phyloP scores from a whole-genome alignment of 1,140 invertebrate genomes.

The Nomia melanderi region DNA sequence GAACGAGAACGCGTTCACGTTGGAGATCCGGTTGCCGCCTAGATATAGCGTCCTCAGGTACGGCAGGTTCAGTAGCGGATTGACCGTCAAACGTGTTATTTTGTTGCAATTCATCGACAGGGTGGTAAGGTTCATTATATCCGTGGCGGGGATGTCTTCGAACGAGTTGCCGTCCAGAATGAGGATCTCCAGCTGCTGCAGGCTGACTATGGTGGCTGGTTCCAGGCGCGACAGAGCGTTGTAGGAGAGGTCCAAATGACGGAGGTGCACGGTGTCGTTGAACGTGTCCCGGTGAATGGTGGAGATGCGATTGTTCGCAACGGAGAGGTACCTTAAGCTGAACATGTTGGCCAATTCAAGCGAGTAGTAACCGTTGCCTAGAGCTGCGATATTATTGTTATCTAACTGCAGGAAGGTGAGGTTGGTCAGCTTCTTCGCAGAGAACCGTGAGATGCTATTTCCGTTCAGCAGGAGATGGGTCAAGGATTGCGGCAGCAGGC shows the following conservation, averaged over 20 bases:
- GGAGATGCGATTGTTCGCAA: not conserved
- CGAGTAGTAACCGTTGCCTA: not conserved
- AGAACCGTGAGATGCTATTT: rapidly evolving
- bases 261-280: not conserved
- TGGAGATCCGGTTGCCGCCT: not conserved
- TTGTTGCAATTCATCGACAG: slow-evolving; percentile 7
- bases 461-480: not conserved
- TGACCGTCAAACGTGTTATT: rapidly evolving
- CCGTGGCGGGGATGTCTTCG: rapidly evolving
- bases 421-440: not conserved
- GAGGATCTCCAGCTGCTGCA: not conserved
- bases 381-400: not conserved
- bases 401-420: not conserved
- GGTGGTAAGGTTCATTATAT: not conserved
- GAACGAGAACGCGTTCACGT: not conserved
- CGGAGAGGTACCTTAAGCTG: not conserved
- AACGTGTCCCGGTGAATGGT: rapidly evolving
- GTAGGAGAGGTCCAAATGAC: not conserved
- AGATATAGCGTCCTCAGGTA: not conserved
- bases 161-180: not conserved
- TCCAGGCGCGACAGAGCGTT: rapidly evolving
- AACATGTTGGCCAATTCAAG: not conserved
- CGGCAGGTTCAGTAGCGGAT: not conserved
- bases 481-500: not conserved
- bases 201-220: not conserved